phyloP scores from a whole-genome alignment of 1,140 invertebrate genomes.

The Drosophila triauraria region DNA sequence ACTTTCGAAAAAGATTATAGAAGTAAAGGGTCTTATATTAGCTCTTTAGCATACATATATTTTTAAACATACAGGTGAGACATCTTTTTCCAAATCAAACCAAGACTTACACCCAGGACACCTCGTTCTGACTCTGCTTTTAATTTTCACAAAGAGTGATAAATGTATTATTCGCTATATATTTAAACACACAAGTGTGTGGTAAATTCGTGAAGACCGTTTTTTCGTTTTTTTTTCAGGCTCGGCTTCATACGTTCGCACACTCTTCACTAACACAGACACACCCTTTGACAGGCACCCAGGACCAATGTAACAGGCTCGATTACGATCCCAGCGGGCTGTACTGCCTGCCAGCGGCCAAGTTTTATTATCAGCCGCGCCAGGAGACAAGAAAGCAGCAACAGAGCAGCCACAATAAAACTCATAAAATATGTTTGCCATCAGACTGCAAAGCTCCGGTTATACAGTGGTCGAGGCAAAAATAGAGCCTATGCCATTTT shows the following conservation, averaged over 20 bases:
- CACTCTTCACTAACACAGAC: constrained; percentile 19
- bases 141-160: constrained; percentile 1
- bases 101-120: too few relatives aligned
- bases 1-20: too few relatives aligned
- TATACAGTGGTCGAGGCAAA: neutral
- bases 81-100: too few relatives aligned
- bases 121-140: neutral
- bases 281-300: constrained; percentile 11
- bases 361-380: constrained; percentile 78
- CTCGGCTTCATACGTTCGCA: constrained; percentile 38
- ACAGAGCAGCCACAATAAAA: constrained; percentile 52
- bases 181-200: constrained; percentile 9
- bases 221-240: constrained; percentile 18
- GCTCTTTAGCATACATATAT: too few relatives aligned
- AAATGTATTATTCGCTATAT: neutral
- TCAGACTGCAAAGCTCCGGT: constrained; percentile 44
- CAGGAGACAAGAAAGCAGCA: constrained; percentile 44
- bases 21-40: too few relatives aligned
- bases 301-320: constrained; percentile 68
- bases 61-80: too few relatives aligned
- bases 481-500: neutral
- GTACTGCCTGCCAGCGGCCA: constrained; percentile 60
- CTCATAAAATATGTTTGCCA: constrained; percentile 83
- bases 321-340: constrained; percentile 79
- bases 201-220: constrained; percentile 1